phyloP scores from a whole-genome alignment of 2,888 invertebrate genomes.

The Calephelis perditalis region DNA sequence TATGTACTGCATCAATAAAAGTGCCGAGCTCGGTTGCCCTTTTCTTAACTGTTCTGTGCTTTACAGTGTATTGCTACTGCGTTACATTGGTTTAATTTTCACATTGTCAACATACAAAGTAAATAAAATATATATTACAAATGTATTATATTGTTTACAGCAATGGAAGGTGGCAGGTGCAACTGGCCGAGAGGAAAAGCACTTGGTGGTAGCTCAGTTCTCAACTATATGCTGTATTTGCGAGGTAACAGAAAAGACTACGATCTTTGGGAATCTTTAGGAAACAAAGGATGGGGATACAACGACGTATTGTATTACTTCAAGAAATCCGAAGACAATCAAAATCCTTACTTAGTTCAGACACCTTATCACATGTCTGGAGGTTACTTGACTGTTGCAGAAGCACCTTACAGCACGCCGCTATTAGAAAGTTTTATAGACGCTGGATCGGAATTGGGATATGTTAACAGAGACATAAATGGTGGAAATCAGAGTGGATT shows the following conservation, averaged over 20 bases:
- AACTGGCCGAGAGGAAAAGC: constrained; percentile 96
- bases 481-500: constrained; percentile 92
- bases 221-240: constrained; percentile 95
- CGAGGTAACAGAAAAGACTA: constrained; percentile 94
- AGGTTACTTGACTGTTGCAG: constrained; percentile 89
- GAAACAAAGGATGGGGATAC: constrained; percentile 93
- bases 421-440: constrained; percentile 89
- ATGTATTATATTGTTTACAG: constrained; percentile 62
- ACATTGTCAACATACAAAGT: too few species aligned
- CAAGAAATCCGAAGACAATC: constrained; percentile 94
- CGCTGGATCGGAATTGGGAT: constrained; percentile 90
- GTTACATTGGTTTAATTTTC: too few species aligned
- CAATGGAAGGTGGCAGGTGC: constrained; percentile 89
- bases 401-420: constrained; percentile 92
- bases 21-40: too few species aligned
- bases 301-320: constrained; percentile 89
- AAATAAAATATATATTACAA: too few species aligned
- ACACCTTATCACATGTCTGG: constrained; percentile 89
- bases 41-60: too few species aligned
- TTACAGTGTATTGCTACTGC: too few species aligned
- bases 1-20: too few species aligned
- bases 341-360: constrained; percentile 88
- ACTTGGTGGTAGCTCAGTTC: constrained; percentile 91
- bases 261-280: constrained; percentile 91
- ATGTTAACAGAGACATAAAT: constrained; percentile 91